These are phyloP conservation scores for Tetranychus piercei DNA, from an alignment of 2,888 invertebrate genomes.

Conservation along the genomic window DNA sequence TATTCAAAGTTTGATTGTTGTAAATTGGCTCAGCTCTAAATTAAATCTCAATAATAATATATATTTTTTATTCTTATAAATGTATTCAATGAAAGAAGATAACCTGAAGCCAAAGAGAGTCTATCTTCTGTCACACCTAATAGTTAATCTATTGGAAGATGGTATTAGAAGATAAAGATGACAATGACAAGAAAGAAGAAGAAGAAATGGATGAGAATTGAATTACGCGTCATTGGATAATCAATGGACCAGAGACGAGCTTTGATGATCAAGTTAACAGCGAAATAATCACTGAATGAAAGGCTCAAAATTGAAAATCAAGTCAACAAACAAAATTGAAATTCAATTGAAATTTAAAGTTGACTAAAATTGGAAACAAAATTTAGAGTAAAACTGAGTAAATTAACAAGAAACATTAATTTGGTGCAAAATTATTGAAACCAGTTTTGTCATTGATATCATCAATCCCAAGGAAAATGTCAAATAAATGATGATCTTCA, in stretches of 20 bases:
- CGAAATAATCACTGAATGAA: not conserved
- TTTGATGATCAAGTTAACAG: not conserved
- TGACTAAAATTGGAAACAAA: not conserved
- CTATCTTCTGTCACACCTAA: not conserved
- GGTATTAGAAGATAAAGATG: not conserved
- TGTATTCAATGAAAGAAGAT: not conserved
- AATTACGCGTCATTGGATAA: not conserved
- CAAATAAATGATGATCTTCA: no score
- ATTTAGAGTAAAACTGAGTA: not conserved
- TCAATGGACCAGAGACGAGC: not conserved
- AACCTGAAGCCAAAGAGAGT: not conserved
- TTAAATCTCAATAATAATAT: not conserved
- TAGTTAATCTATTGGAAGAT: not conserved
- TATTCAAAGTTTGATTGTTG: not conserved
- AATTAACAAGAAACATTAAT: no score
- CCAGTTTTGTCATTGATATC: no score
- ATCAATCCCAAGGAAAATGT: no score
- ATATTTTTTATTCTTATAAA: no score
- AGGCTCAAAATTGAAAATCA: not conserved
- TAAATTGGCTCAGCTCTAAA: not conserved
- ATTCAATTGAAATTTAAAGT: no score
- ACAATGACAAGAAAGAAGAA: not conserved
- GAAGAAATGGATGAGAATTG: not conserved
- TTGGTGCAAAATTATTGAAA: no score
- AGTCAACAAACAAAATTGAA: not conserved